A percentile compares a stretch with the other conserved stretches of the same genome.
Evolutionary conservation across 2,888 invertebrate species (phyloP).

Genomic region (Hirtodrosophila confusa): DNA sequence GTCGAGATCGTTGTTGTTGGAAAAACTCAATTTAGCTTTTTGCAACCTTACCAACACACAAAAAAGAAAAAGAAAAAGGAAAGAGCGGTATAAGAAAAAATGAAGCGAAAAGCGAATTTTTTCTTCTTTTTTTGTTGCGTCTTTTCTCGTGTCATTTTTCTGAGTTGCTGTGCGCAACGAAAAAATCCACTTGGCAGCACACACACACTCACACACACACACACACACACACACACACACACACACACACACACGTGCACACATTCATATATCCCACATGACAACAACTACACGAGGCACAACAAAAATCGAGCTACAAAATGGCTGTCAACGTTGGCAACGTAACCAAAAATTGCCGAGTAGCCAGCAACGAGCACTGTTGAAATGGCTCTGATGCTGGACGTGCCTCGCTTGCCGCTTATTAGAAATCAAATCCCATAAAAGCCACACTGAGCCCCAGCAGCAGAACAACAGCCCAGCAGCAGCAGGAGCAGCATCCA

Average conservation of each 20-base stretch:
- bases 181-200: slow-evolving; percentile 58
- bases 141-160: slow-evolving; percentile 64
- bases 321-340: slow-evolving; percentile 68
- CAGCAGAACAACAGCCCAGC: slow-evolving; percentile 38
- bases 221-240: slow-evolving; percentile 22
- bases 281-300: slow-evolving; percentile 21
- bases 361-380: slow-evolving; percentile 23
- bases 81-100: slow-evolving; percentile 43
- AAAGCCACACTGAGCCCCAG: slow-evolving; percentile 76
- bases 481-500: slow-evolving; percentile 5
- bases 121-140: slow-evolving; percentile 31
- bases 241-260: background rate
- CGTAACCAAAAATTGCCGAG: slow-evolving; percentile 42
- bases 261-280: background rate
- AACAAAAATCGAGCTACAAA: slow-evolving; percentile 40
- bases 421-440: slow-evolving; percentile 81
- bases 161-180: slow-evolving; percentile 64
- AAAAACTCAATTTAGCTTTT: slow-evolving; percentile 76
- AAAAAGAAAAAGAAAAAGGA: slow-evolving; percentile 20
- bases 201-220: background rate
- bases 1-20: slow-evolving; percentile 69
- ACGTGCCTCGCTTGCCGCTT: slow-evolving; percentile 78
- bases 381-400: slow-evolving; percentile 50
- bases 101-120: slow-evolving; percentile 52
- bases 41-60: slow-evolving; percentile 68